These are phyloP conservation scores for Drosophila trapezifrons DNA, from an alignment of 1,140 invertebrate species.

Conservation along the genomic window DNA sequence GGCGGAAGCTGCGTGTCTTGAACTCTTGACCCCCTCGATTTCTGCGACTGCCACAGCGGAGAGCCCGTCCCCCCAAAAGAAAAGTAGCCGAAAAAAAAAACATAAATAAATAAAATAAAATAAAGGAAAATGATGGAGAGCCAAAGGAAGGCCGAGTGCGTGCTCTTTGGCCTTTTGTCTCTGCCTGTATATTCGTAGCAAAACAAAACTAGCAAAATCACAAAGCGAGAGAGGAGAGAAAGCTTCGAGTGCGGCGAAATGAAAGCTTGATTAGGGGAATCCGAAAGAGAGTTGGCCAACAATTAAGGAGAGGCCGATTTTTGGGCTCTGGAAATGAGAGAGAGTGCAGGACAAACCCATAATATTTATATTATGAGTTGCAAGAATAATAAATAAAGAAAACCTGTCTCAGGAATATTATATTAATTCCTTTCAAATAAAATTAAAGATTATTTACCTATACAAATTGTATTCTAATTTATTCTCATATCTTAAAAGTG, in stretches of 20 bases:
- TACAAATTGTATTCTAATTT: neutral
- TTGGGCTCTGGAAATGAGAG: constrained; percentile 35
- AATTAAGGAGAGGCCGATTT: constrained; percentile 28
- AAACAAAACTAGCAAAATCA: constrained; percentile 62
- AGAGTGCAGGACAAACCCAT: constrained; percentile 10
- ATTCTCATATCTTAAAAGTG: neutral
- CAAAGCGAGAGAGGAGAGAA: constrained; percentile 34
- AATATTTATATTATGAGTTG: neutral
- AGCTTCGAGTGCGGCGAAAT: constrained; percentile 34
- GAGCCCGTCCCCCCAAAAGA: neutral
- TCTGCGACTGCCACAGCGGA: constrained; percentile 3
- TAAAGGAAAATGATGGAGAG: constrained; percentile 26
- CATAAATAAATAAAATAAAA: constrained; percentile 60
- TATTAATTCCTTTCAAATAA: too few relatives aligned
- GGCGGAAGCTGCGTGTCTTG: constrained; percentile 79
- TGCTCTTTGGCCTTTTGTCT: constrained; percentile 48
- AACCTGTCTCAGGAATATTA: too few relatives aligned
- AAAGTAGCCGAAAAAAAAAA: constrained; percentile 46
- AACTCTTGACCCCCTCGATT: constrained; percentile 74
- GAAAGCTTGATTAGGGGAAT: constrained; percentile 51
- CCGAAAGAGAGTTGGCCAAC: neutral
- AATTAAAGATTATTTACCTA: neutral
- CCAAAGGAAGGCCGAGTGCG: constrained; percentile 28
- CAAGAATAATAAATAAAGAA: neutral
- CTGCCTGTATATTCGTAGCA: constrained; percentile 68